Conservation (phyloP, 2,113 vertebrate genomes). For the Calypte anna region DNA sequence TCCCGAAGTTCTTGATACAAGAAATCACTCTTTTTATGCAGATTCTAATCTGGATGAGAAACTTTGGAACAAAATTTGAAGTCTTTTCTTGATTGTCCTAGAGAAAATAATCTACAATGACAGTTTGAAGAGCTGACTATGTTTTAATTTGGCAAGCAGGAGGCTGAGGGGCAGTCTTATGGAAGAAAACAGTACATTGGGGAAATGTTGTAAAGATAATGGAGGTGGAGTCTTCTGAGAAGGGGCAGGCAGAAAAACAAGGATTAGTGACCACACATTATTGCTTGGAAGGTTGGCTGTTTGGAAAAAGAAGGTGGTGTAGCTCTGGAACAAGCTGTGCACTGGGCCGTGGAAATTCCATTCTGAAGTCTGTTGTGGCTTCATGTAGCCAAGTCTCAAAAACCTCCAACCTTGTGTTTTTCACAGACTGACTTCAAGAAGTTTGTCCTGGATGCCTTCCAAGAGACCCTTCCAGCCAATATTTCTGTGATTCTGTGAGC, state of each 20-base stretch:
- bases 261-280: background rate
- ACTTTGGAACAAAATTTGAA: background rate
- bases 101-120: background rate
- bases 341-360: background rate
- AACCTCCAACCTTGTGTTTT: background rate
- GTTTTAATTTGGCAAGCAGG: background rate
- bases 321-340: background rate
- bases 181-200: background rate
- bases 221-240: background rate
- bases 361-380: background rate
- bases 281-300: fast-evolving
- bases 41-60: background rate
- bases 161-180: background rate
- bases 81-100: background rate
- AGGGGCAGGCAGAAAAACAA: background rate
- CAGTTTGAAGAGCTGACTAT: fast-evolving
- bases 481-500: background rate
- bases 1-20: background rate
- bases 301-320: background rate
- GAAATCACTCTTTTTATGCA: background rate
- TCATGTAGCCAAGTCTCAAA: background rate
- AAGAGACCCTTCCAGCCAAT: background rate
- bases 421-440: background rate
- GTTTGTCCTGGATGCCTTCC: background rate
- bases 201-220: background rate